These are phyloP conservation scores for Podarcis siculus DNA, from an alignment of 2,797 vertebrate species.

Conservation along the genomic window DNA sequence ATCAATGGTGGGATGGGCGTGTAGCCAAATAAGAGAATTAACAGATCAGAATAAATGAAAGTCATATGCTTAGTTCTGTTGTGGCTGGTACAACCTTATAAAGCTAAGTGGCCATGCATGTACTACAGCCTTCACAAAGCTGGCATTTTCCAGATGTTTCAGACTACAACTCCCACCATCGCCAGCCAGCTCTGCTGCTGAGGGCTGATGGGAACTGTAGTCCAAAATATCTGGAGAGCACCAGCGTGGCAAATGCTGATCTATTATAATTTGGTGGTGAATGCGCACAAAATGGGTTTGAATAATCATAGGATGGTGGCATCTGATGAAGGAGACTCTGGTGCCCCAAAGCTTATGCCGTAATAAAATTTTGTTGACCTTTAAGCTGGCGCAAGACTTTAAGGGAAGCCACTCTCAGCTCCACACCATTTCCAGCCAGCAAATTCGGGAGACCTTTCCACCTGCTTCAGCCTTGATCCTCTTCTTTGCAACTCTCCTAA, in stretches of 20 bases:
- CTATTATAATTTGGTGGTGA: background rate
- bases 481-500: background rate
- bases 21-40: background rate
- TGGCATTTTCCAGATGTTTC: too few relatives aligned
- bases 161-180: too few relatives aligned
- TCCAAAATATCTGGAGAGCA: too few relatives aligned
- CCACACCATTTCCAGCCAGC: background rate
- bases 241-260: too few relatives aligned
- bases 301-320: background rate
- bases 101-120: background rate
- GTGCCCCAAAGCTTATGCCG: too few relatives aligned
- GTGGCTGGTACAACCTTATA: background rate
- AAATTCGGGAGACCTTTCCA: background rate
- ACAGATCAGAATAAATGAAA: constrained; percentile 3
- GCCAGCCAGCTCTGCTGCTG: too few relatives aligned
- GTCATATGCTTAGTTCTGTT: background rate
- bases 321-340: background rate
- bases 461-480: background rate
- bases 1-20: too few relatives aligned
- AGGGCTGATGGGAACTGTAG: too few relatives aligned
- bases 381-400: background rate
- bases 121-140: too few relatives aligned
- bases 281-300: background rate
- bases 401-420: too few relatives aligned
- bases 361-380: too few relatives aligned